phyloP scores from a whole-genome alignment of 2,113 vertebrate genomes.

The human region GRCh38 chr3:33603001-33603500 shows the following conservation, averaged over 20 bases:
- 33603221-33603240: neutral
- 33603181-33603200: neutral
- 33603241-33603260: neutral
- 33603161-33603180: neutral
- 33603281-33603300: neutral
- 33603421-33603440: neutral
- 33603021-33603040: slow-evolving; percentile 91
- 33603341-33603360: neutral
- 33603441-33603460: neutral
- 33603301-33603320: neutral
- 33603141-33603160: neutral
- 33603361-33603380: neutral
- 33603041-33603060: slow-evolving; percentile 95
- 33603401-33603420: neutral
- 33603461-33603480: neutral
- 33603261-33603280: neutral
- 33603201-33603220: neutral
- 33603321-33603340: neutral
- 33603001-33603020: slow-evolving; percentile 83
- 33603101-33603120: slow-evolving; percentile 85
- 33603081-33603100: slow-evolving; percentile 88
- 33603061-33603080: slow-evolving; percentile 96
- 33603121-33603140: slow-evolving; percentile 84
- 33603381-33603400: neutral
- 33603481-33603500: neutral